Evolutionary conservation across 1,140 invertebrate genomes (phyloP), one percentile per base, ranked within the genome.

Genomic region (Ceratina japonica): DNA sequence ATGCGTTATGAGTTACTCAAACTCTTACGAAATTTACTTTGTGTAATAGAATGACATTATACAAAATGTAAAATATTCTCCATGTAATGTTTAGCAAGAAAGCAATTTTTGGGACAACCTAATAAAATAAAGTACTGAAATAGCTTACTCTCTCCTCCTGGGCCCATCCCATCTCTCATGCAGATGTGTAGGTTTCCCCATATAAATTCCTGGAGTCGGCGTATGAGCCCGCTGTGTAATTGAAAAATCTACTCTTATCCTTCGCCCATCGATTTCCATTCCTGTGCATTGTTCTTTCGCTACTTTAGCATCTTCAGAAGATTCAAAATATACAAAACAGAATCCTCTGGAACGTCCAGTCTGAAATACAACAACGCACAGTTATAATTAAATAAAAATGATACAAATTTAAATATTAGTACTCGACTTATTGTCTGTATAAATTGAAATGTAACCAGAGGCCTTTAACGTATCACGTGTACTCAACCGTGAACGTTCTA

Each of bases 181-280:
- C 4, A 92, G 72, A 82, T 91, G 87, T 18, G 97, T 98, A 0
- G 97, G 97, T 93, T 97, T 97, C 59, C 98, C 98, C 96, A 99
- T 98, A 88, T 99, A 99, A 82, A 99, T 97, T 66, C 98, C 98
- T 52, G 98, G 98, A 18, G 98, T 99, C 12, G 98, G 98, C 3
- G 98, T 99, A 90, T 99, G 98, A 24, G 98, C 97, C 76, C 98
- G 94, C 91, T 99, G 96, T n/a, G 98, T 99, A 64, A 99, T 98
- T 0, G 98, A 99, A 93, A 95, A 99, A 92, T 99, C 98, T 20
- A 99, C 98, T 83, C 98, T 93, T 83, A 99, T 99, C 88, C 96
- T 94, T 59, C 98, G 94, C 0, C 97, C 97, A 93, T 99, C 98
- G 59, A 99, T 97, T 92, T 98, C 97, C 94, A 98, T 97, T 62